Percentiles rank a stretch among this genome's conserved stretches.
These are phyloP conservation scores for Rallus crepitans DNA, from an alignment of 2,797 vertebrate species.

Conservation along the genomic window DNA sequence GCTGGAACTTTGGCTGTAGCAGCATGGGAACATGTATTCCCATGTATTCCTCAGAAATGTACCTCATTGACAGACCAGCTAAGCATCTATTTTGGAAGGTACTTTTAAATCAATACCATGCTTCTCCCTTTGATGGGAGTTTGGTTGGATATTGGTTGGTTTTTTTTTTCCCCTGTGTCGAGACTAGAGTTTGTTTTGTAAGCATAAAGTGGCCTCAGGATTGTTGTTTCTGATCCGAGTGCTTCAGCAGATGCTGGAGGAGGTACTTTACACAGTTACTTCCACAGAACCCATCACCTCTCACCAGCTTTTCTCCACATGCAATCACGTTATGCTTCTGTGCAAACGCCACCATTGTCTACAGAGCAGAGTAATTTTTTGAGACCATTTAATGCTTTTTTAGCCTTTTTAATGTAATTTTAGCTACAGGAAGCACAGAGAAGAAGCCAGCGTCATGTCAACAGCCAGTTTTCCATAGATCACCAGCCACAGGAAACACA, in stretches of 20 bases:
- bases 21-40: neutral
- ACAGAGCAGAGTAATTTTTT: constrained; percentile 18
- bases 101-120: neutral
- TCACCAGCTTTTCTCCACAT: neutral
- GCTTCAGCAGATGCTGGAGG: neutral
- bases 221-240: neutral
- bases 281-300: neutral
- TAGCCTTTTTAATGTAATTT: constrained; percentile 5
- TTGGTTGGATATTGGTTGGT: neutral
- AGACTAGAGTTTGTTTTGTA: neutral
- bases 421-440: constrained; percentile 12
- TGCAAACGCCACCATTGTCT: constrained; percentile 10
- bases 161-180: too few relatives aligned
- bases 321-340: neutral
- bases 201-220: neutral
- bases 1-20: neutral
- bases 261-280: neutral
- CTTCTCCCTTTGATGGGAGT: neutral
- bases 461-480: neutral
- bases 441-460: neutral
- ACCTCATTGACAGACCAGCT: neutral
- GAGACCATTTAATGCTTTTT: constrained; percentile 1
- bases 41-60: neutral
- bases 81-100: neutral
- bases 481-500: neutral